Evolutionary conservation across 2,888 invertebrate species (phyloP).

Genomic region (Macrophya alboannulata): DNA sequence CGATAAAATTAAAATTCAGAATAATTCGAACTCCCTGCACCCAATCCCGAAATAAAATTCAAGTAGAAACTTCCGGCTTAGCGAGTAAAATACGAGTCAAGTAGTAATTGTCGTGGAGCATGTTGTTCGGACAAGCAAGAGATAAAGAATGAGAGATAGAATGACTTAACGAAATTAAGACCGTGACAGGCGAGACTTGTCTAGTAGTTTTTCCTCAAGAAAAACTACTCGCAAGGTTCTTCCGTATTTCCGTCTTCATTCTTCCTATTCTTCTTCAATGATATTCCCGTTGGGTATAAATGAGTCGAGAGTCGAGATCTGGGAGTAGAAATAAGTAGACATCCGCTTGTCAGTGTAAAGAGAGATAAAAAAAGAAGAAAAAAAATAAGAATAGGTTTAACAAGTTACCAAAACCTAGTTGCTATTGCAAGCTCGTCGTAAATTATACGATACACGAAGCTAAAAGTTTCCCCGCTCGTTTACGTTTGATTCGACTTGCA

Average conservation of each 20-base stretch:
- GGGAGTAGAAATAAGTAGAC: no score
- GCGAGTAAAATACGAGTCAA: constrained; percentile 8
- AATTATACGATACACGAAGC: constrained; percentile 29
- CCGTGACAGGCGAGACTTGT: background rate
- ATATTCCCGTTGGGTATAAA: background rate
- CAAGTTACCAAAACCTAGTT: background rate
- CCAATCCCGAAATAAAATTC: background rate
- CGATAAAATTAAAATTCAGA: background rate
- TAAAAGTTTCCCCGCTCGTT: constrained; percentile 11
- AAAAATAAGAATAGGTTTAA: background rate
- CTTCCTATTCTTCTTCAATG: background rate
- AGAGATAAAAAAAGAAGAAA: background rate
- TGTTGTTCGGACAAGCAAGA: constrained; percentile 6
- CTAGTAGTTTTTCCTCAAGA: background rate
- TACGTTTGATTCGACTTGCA: constrained; percentile 45
- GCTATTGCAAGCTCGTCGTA: constrained; percentile 13
- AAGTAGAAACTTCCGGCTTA: background rate
- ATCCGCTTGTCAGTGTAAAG: background rate
- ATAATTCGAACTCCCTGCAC: no score
- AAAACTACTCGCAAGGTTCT: background rate
- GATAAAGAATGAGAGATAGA: background rate
- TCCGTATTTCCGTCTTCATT: background rate
- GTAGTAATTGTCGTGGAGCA: background rate
- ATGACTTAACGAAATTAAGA: constrained; percentile 17
- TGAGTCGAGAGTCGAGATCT: background rate